A percentile compares a stretch with the other conserved stretches of the same genome.
phyloP scores from a whole-genome alignment of 30 jellyfish, hydroid and myxozoan species.

The Aurelia sp. region DNA sequence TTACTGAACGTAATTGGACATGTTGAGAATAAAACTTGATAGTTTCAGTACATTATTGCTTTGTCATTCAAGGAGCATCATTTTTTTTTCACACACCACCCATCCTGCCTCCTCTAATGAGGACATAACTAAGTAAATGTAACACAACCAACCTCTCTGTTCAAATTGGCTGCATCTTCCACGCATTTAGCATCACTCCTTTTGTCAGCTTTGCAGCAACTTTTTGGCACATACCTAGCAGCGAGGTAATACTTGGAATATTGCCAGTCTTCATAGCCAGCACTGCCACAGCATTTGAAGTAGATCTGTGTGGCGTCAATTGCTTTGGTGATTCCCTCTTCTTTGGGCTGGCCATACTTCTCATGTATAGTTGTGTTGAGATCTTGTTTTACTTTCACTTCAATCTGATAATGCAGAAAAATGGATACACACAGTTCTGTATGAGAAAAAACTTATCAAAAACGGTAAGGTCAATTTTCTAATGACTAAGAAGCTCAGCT shows the following conservation, averaged over 20 bases:
- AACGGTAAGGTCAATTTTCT: too few species aligned
- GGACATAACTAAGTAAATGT: background rate
- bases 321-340: slow-evolving; percentile 75
- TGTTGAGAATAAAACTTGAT: too few species aligned
- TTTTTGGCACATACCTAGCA: slow-evolving; percentile 2
- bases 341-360: slow-evolving; percentile 47
- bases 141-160: slow-evolving; percentile 4
- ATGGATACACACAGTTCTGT: background rate
- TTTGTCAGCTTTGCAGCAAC: slow-evolving; percentile 63
- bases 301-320: slow-evolving; percentile 78
- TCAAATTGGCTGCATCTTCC: background rate
- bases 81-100: too few species aligned
- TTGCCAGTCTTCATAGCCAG: slow-evolving; percentile 60
- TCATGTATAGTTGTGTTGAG: slow-evolving; percentile 65
- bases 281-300: slow-evolving; percentile 84
- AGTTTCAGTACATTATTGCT: too few species aligned
- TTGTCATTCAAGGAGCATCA: too few species aligned
- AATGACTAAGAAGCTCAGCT: too few species aligned
- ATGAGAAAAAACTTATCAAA: too few species aligned
- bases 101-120: too few species aligned
- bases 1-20: too few species aligned
- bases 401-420: slow-evolving; percentile 48
- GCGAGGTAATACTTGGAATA: slow-evolving; percentile 41
- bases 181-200: slow-evolving; percentile 27
- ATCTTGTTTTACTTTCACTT: slow-evolving; percentile 46